Conservation (phyloP, 2,797 vertebrate genomes). For the Mus spretus region DNA sequence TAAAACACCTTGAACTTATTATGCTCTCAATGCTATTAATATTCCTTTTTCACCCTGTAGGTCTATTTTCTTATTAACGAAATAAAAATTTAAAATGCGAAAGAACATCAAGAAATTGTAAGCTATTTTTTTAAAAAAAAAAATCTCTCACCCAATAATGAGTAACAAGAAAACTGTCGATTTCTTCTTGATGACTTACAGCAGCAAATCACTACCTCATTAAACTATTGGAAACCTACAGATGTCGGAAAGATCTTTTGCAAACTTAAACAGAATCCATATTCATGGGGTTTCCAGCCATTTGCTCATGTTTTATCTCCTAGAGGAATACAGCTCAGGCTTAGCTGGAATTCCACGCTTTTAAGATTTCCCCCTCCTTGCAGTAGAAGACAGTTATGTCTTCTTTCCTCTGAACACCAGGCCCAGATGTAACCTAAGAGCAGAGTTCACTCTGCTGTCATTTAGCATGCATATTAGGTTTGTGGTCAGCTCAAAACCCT, state of each 20-base stretch:
- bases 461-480: neutral
- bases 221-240: conserved; percentile 42
- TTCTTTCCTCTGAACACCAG: neutral
- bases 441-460: conserved; percentile 4
- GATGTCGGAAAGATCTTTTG: conserved; percentile 53
- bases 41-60: neutral
- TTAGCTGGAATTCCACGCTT: conserved; percentile 54
- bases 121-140: conserved; percentile 37
- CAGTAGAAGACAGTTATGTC: conserved; percentile 34
- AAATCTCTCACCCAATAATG: neutral
- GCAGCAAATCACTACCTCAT: conserved; percentile 24
- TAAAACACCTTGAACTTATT: neutral
- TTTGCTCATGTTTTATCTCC: conserved; percentile 60
- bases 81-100: conserved; percentile 35
- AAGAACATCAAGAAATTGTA: conserved; percentile 6
- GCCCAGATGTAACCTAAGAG: conserved; percentile 32
- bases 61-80: conserved; percentile 11
- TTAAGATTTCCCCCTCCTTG: neutral
- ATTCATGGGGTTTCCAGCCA: conserved; percentile 48
- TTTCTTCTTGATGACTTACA: conserved; percentile 37
- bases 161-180: conserved; percentile 1
- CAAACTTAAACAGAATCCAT: conserved; percentile 49
- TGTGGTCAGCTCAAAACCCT: conserved; percentile 18
- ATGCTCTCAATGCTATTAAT: neutral
- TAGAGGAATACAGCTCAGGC: conserved; percentile 46